These are phyloP conservation scores for Tipula lateralis DNA, from an alignment of 2,888 invertebrate species.

Conservation along the genomic window DNA sequence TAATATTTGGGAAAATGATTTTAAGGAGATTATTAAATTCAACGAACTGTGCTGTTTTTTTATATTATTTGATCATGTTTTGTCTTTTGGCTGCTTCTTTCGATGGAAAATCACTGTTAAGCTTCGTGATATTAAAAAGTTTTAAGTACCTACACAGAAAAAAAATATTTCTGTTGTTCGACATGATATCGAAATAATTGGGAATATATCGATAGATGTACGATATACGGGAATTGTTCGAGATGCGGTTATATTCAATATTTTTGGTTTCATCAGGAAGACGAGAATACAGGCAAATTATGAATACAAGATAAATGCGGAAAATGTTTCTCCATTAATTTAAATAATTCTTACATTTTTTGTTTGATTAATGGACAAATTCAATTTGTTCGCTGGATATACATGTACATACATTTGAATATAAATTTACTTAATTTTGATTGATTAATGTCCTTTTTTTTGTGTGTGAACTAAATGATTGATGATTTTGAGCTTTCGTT, in stretches of 20 bases:
- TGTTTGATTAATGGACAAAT: background rate
- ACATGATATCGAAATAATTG: background rate
- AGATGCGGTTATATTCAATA: background rate
- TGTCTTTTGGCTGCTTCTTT: background rate
- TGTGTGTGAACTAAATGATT: background rate
- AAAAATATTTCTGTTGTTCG: background rate
- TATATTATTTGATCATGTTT: background rate
- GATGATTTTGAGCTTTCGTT: background rate
- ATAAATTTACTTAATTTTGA: background rate
- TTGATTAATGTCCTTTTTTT: background rate
- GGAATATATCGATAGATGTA: background rate
- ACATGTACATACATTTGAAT: background rate
- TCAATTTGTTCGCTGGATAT: background rate
- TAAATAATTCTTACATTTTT: background rate
- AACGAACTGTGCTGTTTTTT: background rate
- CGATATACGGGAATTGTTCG: background rate
- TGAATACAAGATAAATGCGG: background rate
- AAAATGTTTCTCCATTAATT: background rate
- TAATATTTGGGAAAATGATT: background rate
- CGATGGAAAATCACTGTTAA: background rate
- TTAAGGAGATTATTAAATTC: constrained; percentile 2
- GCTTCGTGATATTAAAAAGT: background rate
- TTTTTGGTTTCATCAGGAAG: background rate
- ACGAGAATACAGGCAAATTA: background rate
- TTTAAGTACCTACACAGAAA: background rate